Conservation (phyloP, 2,888 invertebrate species). For the Plagiodera versicolora region DNA sequence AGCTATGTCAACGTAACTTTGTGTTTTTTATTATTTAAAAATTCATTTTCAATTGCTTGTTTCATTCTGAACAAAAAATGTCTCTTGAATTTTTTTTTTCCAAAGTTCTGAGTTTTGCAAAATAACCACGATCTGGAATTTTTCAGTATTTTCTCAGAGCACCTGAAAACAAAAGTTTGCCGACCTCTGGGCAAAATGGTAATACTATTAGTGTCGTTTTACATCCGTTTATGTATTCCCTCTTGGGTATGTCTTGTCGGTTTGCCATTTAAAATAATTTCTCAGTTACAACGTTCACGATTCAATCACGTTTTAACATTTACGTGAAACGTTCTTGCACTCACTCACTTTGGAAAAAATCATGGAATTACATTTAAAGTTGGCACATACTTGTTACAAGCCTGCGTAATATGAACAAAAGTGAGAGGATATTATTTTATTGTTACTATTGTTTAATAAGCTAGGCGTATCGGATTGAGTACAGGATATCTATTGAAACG, state of each 20-base stretch:
- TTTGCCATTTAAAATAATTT: conserved; percentile 4
- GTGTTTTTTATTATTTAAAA: too few relatives aligned
- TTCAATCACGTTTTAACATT: conserved; percentile 19
- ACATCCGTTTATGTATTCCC: not conserved
- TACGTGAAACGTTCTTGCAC: conserved; percentile 15
- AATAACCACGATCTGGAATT: too few relatives aligned
- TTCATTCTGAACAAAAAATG: too few relatives aligned
- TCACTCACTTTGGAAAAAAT: conserved; percentile 8
- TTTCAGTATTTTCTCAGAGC: not conserved
- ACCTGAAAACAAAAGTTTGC: too few relatives aligned
- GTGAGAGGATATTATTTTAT: conserved; percentile 12
- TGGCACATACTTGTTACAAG: not conserved
- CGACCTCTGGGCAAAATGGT: too few relatives aligned
- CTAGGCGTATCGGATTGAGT: not conserved
- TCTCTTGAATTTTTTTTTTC: too few relatives aligned
- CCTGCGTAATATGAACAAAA: conserved; percentile 5
- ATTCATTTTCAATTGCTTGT: too few relatives aligned
- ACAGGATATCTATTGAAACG: not conserved
- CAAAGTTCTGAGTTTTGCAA: too few relatives aligned
- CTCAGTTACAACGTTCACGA: not conserved
- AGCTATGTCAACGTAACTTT: too few relatives aligned
- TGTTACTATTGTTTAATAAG: not conserved
- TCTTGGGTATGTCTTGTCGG: not conserved
- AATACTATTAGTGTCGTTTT: not conserved
- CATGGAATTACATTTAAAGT: conserved; percentile 4